Evolutionary conservation across 2,888 invertebrate genomes (phyloP), one percentile per base, ranked within the genome.

Genomic region (Uloborus plumipes): DNA sequence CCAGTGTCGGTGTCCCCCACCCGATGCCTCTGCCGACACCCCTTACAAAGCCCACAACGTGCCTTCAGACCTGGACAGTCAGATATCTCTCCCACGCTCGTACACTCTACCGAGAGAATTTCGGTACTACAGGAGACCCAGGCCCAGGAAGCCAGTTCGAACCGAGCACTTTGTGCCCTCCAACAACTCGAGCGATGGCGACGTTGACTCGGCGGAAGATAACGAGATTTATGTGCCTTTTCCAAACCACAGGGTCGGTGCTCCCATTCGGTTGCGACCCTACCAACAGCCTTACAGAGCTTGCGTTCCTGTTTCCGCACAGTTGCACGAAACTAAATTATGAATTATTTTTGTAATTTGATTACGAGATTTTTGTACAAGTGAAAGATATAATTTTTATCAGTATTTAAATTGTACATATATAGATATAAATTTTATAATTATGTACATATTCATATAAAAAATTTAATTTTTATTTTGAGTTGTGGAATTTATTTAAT

Each of bases 101-200:
- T 95, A 95, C 88, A 95, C 95, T 0, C 90, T 95, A 69, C 95
- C 95, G 0, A 92, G 95, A 18, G 94, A 95, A 90, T 95, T 95
- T 89, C 94, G 94, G 87, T 95, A 94, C 90, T 93, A 93, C 90
- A 89, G 93, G 51, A 90, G 93, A 85, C 91, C 87, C 15, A 89
- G 88, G 83, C 90, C 90, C 51, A 88, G 91, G 84, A 91, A 93
- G 85, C 90, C 92, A 74, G 90, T 93, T 82, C 91, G 92, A 85
- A 90, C 92, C 78, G 92, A 93, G 88, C 92, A 93, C 85, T 93
- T 93, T 87, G 91, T 94, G 26, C 93, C 94, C 14, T 94, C 94
- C 86, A 95, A 94, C 53, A 95, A 95, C 87, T 95, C 95, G 87
- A 95, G 95, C 86, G 95, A 95, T 87, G 95, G 95, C 26, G 86